phyloP scores from a whole-genome alignment of 2,888 invertebrate species.

The Charanyca ferruginea region DNA sequence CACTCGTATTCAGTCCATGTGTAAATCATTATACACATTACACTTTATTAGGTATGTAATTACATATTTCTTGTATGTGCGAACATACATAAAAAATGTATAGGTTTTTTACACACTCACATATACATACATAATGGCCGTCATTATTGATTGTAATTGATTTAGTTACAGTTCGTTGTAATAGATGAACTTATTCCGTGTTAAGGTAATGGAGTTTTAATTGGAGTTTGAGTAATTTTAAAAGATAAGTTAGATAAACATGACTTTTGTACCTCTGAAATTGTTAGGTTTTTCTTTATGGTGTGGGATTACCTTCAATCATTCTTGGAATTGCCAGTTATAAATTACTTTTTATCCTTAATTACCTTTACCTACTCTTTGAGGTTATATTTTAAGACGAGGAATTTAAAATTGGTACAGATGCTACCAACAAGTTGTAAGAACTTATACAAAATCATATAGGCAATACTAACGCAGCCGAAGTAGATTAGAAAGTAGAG shows the following conservation, averaged over 20 bases:
- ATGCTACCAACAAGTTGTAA: too few species aligned
- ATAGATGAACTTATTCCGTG: constrained; percentile 19
- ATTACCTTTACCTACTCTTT: too few species aligned
- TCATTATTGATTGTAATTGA: constrained; percentile 40
- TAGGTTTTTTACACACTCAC: constrained; percentile 15
- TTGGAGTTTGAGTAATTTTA: constrained; percentile 24
- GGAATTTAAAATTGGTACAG: too few species aligned
- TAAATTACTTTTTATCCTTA: background rate
- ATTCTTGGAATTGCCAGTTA: background rate
- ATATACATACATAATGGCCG: constrained; percentile 10
- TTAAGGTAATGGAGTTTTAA: constrained; percentile 33
- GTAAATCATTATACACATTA: constrained; percentile 73
- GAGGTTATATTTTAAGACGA: too few species aligned
- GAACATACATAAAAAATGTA: constrained; percentile 62
- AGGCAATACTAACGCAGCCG: too few species aligned
- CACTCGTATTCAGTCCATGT: constrained; percentile 46
- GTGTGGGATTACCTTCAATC: constrained; percentile 5
- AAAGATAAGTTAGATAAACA: constrained; percentile 12
- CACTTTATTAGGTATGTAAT: constrained; percentile 73
- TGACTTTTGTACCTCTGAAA: background rate
- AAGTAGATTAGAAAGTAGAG: background rate
- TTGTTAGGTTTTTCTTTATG: constrained; percentile 8
- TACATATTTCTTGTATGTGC: constrained; percentile 73
- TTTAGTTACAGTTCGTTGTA: constrained; percentile 38
- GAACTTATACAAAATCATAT: too few species aligned